Percentiles rank a stretch among this genome's conserved stretches.
These are phyloP conservation scores for Pinctada fucata DNA, from an alignment of 2,888 invertebrate genomes.

Conservation along the genomic window DNA sequence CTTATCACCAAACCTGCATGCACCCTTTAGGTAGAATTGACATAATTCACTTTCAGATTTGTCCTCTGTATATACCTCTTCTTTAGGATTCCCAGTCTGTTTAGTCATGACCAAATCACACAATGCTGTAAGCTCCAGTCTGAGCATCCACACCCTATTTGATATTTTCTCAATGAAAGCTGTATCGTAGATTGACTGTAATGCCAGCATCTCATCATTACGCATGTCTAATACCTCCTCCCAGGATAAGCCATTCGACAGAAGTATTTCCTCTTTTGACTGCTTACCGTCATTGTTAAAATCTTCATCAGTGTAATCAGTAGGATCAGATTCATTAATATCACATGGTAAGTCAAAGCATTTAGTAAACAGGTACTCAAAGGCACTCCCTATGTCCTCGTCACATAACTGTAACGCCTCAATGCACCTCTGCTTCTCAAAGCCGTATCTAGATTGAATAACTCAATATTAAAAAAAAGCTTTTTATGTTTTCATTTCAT, in stretches of 20 bases:
- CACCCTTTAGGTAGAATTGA: constrained; percentile 65
- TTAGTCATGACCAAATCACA: constrained; percentile 49
- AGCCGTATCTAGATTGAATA: constrained; percentile 65
- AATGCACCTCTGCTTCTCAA: constrained; percentile 62
- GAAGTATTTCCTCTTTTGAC: constrained; percentile 12
- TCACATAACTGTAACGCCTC: constrained; percentile 67
- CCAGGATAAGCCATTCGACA: constrained; percentile 18
- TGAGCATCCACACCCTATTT: constrained; percentile 66
- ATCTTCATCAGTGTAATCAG: constrained; percentile 5
- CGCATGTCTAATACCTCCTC: constrained; percentile 61
- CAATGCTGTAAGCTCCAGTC: constrained; percentile 58
- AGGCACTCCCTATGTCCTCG: constrained; percentile 66
- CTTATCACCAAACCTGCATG: constrained; percentile 66
- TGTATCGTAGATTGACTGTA: constrained; percentile 69
- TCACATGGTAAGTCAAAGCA: constrained; percentile 54
- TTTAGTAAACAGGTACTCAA: constrained; percentile 67
- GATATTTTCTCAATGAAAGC: constrained; percentile 65
- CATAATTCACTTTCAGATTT: constrained; percentile 43
- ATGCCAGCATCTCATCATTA: constrained; percentile 69
- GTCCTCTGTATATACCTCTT: constrained; percentile 9
- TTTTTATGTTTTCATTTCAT: too few relatives aligned
- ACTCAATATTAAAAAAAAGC: background rate
- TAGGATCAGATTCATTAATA: constrained; percentile 17
- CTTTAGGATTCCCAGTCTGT: constrained; percentile 19
- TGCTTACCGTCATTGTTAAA: background rate